Conservation (phyloP, 2,797 vertebrate species). For the Podarcis siculus region DNA sequence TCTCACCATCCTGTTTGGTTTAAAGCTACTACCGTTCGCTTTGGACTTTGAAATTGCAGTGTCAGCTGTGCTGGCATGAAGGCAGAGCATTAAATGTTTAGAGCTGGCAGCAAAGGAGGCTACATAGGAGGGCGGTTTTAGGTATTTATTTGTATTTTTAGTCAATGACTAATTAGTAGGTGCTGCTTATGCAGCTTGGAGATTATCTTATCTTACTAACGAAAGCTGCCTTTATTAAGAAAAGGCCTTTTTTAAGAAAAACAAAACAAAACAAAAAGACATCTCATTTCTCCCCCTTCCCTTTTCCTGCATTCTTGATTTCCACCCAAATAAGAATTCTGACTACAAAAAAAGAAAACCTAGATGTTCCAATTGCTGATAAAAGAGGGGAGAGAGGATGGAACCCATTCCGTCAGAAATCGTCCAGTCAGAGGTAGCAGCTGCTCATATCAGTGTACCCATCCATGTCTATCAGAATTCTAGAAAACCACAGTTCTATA, state of each 20-base stretch:
- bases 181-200: conserved; percentile 97
- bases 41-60: conserved; percentile 79
- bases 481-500: not conserved
- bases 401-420: not conserved
- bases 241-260: conserved; percentile 83
- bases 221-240: conserved; percentile 96
- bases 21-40: conserved; percentile 75
- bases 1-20: conserved; percentile 35
- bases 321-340: conserved; percentile 16
- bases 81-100: conserved; percentile 72
- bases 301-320: conserved; percentile 55
- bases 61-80: conserved; percentile 77
- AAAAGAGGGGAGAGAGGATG: conserved; percentile 1
- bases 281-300: conserved; percentile 42
- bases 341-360: conserved; percentile 33
- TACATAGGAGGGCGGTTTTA: conserved; percentile 78
- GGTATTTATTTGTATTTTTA: conserved; percentile 99
- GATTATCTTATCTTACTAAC: conserved; percentile 90
- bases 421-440: conserved; percentile 13
- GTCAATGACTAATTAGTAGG: conserved; percentile 98
- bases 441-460: not conserved
- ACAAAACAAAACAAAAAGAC: not conserved
- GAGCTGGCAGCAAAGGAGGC: conserved; percentile 68
- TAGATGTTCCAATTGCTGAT: conserved; percentile 45
- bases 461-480: not conserved